Evolutionary conservation across 2,113 vertebrate species (phyloP).

Genomic region (Tragelaphus scriptus): DNA sequence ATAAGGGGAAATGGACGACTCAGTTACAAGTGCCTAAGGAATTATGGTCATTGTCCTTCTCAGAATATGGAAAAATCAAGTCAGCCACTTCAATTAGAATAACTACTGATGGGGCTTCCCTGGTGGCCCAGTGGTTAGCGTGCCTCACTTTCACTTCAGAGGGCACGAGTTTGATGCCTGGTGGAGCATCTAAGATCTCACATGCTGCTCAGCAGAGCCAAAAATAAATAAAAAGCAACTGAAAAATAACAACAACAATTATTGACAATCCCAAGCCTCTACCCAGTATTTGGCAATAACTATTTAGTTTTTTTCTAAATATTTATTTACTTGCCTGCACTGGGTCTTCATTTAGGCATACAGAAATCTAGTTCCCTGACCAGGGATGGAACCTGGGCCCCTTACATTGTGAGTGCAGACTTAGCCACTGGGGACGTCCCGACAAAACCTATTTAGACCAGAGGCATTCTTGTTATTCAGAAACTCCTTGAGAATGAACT

Average conservation of each 20-base stretch:
- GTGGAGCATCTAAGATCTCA: background rate
- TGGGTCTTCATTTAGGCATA: background rate
- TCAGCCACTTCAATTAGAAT: background rate
- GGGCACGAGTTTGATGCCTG: background rate
- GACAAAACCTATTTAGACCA: background rate
- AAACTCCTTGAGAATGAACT: background rate
- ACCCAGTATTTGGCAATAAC: background rate
- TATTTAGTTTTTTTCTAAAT: background rate
- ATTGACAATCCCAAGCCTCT: background rate
- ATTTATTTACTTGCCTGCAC: background rate
- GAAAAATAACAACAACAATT: background rate
- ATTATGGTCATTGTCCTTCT: background rate
- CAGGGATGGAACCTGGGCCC: background rate
- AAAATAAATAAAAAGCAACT: background rate
- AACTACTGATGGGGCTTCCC: background rate
- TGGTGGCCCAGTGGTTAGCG: background rate
- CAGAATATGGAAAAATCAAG: background rate
- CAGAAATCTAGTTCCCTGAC: background rate
- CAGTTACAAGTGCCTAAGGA: background rate
- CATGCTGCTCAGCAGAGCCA: background rate
- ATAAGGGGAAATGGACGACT: background rate
- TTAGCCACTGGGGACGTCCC: background rate
- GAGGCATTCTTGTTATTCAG: background rate
- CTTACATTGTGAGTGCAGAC: background rate
- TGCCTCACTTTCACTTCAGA: background rate